Conservation (phyloP, 2,113 vertebrate species). For the Sinosuthora webbiana region DNA sequence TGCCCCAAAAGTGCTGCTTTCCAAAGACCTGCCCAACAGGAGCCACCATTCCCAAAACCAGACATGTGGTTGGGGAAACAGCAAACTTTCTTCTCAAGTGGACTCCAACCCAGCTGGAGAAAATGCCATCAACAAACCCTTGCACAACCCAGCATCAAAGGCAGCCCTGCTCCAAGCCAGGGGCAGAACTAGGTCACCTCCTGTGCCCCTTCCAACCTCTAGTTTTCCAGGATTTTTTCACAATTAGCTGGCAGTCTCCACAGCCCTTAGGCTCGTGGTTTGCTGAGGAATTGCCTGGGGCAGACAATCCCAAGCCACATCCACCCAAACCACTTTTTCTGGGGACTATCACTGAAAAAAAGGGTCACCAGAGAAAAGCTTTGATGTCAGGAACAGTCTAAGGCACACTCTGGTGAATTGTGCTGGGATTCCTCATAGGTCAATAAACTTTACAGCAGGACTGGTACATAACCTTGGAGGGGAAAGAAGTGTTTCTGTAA, state of each 20-base stretch:
- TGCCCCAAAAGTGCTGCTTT: neutral
- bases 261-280: fast-evolving
- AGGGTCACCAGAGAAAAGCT: neutral
- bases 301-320: neutral
- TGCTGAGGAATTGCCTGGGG: neutral
- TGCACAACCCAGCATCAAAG: neutral
- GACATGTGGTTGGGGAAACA: fast-evolving
- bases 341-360: neutral
- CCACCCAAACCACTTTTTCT: neutral
- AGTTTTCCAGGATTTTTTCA: neutral
- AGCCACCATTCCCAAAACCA: neutral
- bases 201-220: neutral
- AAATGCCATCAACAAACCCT: neutral
- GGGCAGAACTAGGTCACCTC: constrained; percentile 11
- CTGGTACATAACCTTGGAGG: neutral
- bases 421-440: neutral
- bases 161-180: neutral
- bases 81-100: neutral
- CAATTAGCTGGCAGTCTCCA: neutral
- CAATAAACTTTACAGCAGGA: constrained; percentile 52
- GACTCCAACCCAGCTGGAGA: neutral
- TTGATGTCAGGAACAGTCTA: neutral
- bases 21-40: neutral
- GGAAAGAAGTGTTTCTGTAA: neutral
- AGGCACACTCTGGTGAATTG: neutral